Evolutionary conservation across 2,888 invertebrate species (phyloP).

Genomic region (Copidosoma aretas): DNA sequence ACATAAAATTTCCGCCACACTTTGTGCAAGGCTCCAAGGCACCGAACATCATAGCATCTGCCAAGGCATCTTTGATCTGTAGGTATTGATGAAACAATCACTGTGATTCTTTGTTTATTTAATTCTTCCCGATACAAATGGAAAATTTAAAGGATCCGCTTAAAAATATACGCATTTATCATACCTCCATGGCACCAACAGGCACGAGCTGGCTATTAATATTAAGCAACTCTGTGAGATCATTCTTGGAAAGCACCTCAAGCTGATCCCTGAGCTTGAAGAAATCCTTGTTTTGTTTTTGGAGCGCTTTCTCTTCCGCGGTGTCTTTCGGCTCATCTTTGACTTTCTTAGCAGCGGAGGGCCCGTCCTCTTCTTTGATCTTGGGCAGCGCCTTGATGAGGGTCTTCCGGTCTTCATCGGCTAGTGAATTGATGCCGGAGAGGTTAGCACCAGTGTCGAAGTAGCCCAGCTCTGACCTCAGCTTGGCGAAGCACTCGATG

Average conservation of each 20-base stretch:
- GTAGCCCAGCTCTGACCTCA: constrained; percentile 76
- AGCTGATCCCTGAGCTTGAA: constrained; percentile 74
- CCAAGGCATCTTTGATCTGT: constrained; percentile 77
- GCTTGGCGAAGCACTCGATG: constrained; percentile 84
- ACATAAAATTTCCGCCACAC: constrained; percentile 79
- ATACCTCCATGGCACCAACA: constrained; percentile 72
- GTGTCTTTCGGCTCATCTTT: constrained; percentile 70
- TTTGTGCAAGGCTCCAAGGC: constrained; percentile 77
- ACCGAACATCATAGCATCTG: constrained; percentile 91
- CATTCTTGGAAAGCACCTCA: no score
- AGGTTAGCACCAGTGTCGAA: constrained; percentile 75
- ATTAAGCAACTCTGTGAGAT: constrained; percentile 73
- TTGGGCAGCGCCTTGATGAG: constrained; percentile 71
- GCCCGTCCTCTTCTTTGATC: constrained; percentile 66
- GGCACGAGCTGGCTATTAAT: constrained; percentile 77
- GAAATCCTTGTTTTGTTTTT: constrained; percentile 76
- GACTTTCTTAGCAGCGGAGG: constrained; percentile 71
- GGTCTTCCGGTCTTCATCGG: constrained; percentile 73
- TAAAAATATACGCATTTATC: constrained; percentile 38
- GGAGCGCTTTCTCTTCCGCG: constrained; percentile 68
- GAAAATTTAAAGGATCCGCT: not conserved
- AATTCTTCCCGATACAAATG: constrained; percentile 9
- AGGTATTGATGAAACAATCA: constrained; percentile 4
- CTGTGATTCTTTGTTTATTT: no score
- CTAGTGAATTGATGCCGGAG: constrained; percentile 77